phyloP scores from a whole-genome alignment of 2,888 invertebrate species.

The Tortrix viridana region DNA sequence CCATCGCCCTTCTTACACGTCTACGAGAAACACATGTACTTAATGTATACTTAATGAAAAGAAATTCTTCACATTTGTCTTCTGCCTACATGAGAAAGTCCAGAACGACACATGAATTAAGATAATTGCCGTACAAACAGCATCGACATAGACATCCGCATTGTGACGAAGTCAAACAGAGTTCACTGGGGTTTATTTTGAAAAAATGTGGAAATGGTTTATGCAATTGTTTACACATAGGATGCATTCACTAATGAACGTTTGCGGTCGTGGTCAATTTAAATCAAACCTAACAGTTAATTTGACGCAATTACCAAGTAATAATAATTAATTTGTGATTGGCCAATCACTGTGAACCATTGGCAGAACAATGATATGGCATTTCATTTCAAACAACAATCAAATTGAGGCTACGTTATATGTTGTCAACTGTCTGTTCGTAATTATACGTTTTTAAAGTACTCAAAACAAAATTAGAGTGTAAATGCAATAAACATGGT shows the following conservation, averaged over 20 bases:
- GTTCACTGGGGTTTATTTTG: conserved; percentile 15
- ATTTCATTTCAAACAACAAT: conserved; percentile 13
- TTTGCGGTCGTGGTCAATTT: conserved; percentile 37
- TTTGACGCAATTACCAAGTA: conserved; percentile 58
- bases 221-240: conserved; percentile 25
- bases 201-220: too few species aligned
- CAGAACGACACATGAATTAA: conserved; percentile 20
- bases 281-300: conserved; percentile 45
- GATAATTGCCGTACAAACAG: conserved; percentile 28
- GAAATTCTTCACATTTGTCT: conserved; percentile 70
- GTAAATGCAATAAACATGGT: conserved; percentile 14
- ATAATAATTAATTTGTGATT: conserved; percentile 52
- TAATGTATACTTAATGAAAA: conserved; percentile 70
- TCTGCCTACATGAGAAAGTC: conserved; percentile 54
- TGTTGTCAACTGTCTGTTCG: too few species aligned
- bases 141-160: conserved; percentile 10
- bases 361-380: neutral
- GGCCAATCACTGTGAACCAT: conserved; percentile 41
- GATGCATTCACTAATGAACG: conserved; percentile 26
- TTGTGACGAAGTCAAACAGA: conserved; percentile 21
- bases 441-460: too few species aligned
- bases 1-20: conserved; percentile 65
- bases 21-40: conserved; percentile 56
- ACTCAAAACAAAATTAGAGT: conserved; percentile 4
- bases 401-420: neutral